phyloP scores from a whole-genome alignment of 1,140 invertebrate genomes.

The Anadara kagoshimensis region DNA sequence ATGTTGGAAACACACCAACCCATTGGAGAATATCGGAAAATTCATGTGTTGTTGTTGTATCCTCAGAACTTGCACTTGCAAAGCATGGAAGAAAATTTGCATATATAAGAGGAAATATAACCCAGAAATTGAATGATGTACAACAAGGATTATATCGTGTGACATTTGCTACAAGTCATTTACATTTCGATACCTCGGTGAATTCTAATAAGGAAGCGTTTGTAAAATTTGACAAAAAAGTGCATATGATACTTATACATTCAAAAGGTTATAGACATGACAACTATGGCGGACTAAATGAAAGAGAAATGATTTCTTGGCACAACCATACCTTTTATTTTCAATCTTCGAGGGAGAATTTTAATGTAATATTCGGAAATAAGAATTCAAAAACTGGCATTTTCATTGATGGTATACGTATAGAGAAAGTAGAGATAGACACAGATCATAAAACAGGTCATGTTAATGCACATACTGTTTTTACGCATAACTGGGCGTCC shows the following conservation, averaged over 20 bases:
- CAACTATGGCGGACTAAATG: constrained; percentile 1
- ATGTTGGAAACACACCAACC: constrained; percentile 1
- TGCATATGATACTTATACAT: constrained; percentile 41
- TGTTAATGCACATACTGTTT: constrained; percentile 39
- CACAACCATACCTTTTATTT: constrained; percentile 47
- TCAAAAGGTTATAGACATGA: constrained; percentile 31
- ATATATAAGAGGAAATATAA: constrained; percentile 31
- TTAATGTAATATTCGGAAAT: constrained; percentile 26
- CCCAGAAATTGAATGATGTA: constrained; percentile 25
- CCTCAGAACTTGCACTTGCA: constrained; percentile 25
- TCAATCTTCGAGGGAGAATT: constrained; percentile 3
- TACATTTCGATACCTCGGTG: constrained; percentile 19
- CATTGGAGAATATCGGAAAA: constrained; percentile 12
- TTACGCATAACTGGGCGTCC: constrained; percentile 51
- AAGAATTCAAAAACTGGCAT: constrained; percentile 23
- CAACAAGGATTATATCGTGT: constrained; percentile 26
- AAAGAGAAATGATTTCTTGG: constrained; percentile 37
- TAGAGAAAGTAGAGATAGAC: constrained; percentile 32
- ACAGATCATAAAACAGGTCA: background rate
- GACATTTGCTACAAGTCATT: constrained; percentile 34
- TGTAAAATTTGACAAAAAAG: constrained; percentile 8
- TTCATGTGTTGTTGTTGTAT: constrained; percentile 26
- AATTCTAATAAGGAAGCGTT: constrained; percentile 38
- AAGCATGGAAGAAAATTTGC: constrained; percentile 23
- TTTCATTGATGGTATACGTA: constrained; percentile 30